Evolutionary conservation across 1,140 invertebrate species (phyloP).

Genomic region (Cryptotermes secundus): DNA sequence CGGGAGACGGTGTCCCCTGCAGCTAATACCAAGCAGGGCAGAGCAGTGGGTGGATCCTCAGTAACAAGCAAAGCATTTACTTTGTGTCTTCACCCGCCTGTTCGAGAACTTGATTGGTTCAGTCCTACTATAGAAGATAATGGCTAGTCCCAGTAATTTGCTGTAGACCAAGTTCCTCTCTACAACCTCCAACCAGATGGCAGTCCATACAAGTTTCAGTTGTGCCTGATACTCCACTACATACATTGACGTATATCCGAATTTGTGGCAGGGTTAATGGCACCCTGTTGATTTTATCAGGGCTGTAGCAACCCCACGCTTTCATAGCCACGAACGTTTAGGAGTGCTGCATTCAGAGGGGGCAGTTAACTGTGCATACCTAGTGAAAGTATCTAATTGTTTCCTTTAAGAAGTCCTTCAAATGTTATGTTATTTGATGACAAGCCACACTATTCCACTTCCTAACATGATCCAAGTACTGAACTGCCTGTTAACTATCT

Average conservation of each 20-base stretch:
- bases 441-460: neutral
- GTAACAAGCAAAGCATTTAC: slow-evolving; percentile 13
- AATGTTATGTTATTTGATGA: neutral
- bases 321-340: neutral
- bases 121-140: slow-evolving; percentile 7
- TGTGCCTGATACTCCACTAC: neutral
- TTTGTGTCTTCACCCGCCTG: neutral
- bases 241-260: neutral
- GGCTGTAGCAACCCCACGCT: neutral
- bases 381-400: neutral
- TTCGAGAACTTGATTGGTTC: neutral
- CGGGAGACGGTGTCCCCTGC: neutral
- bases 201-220: neutral
- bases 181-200: neutral
- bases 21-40: slow-evolving; percentile 1
- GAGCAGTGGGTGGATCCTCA: slow-evolving; percentile 10
- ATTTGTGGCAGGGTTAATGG: neutral
- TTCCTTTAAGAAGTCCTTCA: neutral
- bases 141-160: neutral
- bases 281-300: neutral
- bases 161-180: neutral
- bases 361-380: neutral
- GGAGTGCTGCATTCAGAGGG: neutral
- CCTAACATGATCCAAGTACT: neutral
- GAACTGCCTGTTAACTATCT: neutral